These are phyloP conservation scores for Pomatorhinus ruficollis DNA, from an alignment of 2,113 vertebrate genomes.

Conservation along the genomic window DNA sequence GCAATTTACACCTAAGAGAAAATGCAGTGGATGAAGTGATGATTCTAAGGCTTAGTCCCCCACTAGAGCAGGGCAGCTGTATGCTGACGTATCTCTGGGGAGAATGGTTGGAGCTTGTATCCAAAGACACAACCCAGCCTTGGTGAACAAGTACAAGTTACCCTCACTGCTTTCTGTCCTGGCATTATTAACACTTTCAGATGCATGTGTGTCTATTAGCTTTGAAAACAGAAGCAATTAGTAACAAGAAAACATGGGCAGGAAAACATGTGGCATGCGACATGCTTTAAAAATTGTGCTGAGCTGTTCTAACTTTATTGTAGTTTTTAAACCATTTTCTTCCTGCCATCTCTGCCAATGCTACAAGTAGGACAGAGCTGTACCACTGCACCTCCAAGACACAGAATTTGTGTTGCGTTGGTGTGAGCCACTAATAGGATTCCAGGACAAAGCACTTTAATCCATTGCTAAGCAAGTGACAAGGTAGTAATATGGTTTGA, in stretches of 20 bases:
- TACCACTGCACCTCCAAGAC: background rate
- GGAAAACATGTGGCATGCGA: background rate
- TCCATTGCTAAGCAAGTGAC: slow-evolving; percentile 34
- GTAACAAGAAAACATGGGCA: background rate
- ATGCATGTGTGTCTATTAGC: background rate
- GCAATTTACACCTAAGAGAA: background rate
- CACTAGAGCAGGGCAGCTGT: background rate
- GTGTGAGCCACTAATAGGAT: slow-evolving; percentile 48
- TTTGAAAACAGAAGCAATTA: background rate
- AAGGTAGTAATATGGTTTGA: slow-evolving; percentile 1
- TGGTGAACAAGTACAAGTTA: background rate
- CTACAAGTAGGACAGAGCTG: background rate
- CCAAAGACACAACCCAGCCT: background rate
- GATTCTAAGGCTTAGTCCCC: background rate
- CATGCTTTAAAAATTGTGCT: background rate
- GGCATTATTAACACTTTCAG: background rate
- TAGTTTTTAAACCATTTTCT: background rate
- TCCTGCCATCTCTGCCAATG: background rate
- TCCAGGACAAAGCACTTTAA: slow-evolving; percentile 45
- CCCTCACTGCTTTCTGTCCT: background rate
- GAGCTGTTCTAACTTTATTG: background rate
- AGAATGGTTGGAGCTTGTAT: background rate
- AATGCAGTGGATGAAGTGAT: background rate
- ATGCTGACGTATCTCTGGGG: no score
- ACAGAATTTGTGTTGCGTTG: background rate